Evolutionary conservation across 2,113 vertebrate genomes (phyloP), one percentile per base, ranked within the genome.

Genomic region (Vulpes lagopus): DNA sequence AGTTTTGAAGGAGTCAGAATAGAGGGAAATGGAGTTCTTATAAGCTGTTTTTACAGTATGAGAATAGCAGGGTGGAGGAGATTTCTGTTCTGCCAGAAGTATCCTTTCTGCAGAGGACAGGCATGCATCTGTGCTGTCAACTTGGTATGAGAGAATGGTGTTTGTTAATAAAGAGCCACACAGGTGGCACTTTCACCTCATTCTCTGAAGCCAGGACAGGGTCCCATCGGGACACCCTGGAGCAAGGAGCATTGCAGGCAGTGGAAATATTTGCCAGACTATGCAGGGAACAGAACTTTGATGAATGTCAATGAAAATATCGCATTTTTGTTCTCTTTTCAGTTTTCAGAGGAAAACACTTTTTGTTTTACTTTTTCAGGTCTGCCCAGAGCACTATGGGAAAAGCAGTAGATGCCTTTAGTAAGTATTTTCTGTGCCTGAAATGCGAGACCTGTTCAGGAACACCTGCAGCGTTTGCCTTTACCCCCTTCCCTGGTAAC

Each of bases 381-480:
- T 98, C 99, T 43, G 78, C 98, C 38, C 97, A 97, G 38, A 98
- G 97, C 97, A 98, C 98, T 86, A 53, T 99, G 87, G 96, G 98
- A 19, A 99, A 99, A 98, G 99, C 99, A 43, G 93, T 99, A 23
- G 99, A 99, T 53, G 99, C 99, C 10, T 99, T 99, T 94, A 99
- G 99, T 99, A 98, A 99, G 99, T 99, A 97, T 88, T 94, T 60
- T 89, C 97, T 92, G 71, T 23, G 8, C 49, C 59, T 35, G 64
- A 91, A 76, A 57, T 35, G 10, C 22, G 20, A 27, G 65, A 49
- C 4, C 35, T 67, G 27, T 38, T 25, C 0, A 12, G 60, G 49
- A 78, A 20, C n/a, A 57, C 9, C 76, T 49, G 4, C 25, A 16
- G 49, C 89, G 2, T 55, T 15, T 87, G 74, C 78, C 73, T 71